Evolutionary conservation across 2,888 invertebrate species (phyloP).

Genomic region (Eupithecia subumbrata): DNA sequence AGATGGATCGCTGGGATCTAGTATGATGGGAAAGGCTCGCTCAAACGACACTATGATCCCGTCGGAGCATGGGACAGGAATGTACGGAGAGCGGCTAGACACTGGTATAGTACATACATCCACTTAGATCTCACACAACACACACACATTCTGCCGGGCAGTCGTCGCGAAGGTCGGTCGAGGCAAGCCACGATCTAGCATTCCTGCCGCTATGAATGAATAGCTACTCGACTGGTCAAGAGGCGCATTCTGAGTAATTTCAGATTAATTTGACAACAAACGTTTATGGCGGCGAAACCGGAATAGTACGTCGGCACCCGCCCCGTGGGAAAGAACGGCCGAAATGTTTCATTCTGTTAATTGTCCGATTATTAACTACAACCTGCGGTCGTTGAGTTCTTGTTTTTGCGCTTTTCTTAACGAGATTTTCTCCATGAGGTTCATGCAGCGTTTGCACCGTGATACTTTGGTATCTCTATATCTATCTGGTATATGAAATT

Average conservation of each 20-base stretch:
- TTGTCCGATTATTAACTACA: slow-evolving; percentile 60
- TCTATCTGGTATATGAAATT: background rate
- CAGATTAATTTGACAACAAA: slow-evolving; percentile 84
- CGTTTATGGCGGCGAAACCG: slow-evolving; percentile 81
- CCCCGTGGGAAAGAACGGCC: slow-evolving; percentile 75
- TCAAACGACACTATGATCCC: slow-evolving; percentile 14
- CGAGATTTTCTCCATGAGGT: slow-evolving; percentile 1
- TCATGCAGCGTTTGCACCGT: background rate
- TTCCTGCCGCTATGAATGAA: slow-evolving; percentile 82
- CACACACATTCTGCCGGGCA: slow-evolving; percentile 63
- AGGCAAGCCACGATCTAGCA: slow-evolving; percentile 79
- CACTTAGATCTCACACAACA: slow-evolving; percentile 63
- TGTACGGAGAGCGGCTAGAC: slow-evolving; percentile 44
- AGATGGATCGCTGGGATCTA: background rate
- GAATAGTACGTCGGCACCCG: slow-evolving; percentile 72
- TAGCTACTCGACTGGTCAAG: slow-evolving; percentile 77
- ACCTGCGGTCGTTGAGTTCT: slow-evolving; percentile 1
- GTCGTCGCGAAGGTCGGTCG: slow-evolving; percentile 72
- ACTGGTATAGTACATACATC: slow-evolving; percentile 54
- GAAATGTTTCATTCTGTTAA: slow-evolving; percentile 72
- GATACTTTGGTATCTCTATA: too few species aligned
- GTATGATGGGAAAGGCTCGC: slow-evolving; percentile 13
- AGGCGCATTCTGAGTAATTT: slow-evolving; percentile 76
- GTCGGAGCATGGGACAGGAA: slow-evolving; percentile 52
- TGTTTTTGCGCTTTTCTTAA: slow-evolving; percentile 12